phyloP scores from a whole-genome alignment of 2,888 invertebrate species.

The Eucera pruinosa region DNA sequence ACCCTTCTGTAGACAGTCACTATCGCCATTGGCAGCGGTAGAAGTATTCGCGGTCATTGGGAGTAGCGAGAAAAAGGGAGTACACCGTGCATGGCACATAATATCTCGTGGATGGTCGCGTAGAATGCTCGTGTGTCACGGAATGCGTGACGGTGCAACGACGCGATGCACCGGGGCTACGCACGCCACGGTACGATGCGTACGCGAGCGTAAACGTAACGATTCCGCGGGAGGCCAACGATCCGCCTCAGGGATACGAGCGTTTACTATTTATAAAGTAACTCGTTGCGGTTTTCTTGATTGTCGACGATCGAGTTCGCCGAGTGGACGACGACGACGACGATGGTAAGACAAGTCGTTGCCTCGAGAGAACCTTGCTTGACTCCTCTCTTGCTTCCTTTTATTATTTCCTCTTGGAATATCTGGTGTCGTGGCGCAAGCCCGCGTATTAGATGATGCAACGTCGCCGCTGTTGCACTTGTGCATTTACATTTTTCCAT shows the following conservation, averaged over 20 bases:
- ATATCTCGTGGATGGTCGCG: constrained; percentile 29
- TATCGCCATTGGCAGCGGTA: too few relatives aligned
- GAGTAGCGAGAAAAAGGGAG: background rate
- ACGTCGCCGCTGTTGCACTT: constrained; percentile 42
- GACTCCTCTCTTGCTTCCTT: background rate
- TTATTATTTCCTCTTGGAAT: constrained; percentile 44
- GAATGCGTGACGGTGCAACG: constrained; percentile 56
- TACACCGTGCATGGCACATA: constrained; percentile 1
- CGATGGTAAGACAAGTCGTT: constrained; percentile 21
- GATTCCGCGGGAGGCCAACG: constrained; percentile 63
- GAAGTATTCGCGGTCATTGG: background rate
- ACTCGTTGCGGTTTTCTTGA: constrained; percentile 45
- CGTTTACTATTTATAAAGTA: constrained; percentile 44
- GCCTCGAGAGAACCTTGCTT: too few relatives aligned
- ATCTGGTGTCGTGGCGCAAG: constrained; percentile 41
- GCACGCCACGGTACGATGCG: constrained; percentile 67
- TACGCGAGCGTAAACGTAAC: constrained; percentile 68
- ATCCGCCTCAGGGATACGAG: constrained; percentile 53
- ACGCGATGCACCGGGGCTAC: constrained; percentile 38
- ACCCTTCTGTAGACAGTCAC: too few relatives aligned
- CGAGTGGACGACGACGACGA: background rate
- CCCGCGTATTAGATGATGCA: constrained; percentile 49
- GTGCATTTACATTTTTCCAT: constrained; percentile 40
- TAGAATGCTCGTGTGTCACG: constrained; percentile 25
- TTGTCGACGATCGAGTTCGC: constrained; percentile 8